Evolutionary conservation across 2,797 vertebrate genomes (phyloP).

Genomic region (Pseudochromis fuscus): DNA sequence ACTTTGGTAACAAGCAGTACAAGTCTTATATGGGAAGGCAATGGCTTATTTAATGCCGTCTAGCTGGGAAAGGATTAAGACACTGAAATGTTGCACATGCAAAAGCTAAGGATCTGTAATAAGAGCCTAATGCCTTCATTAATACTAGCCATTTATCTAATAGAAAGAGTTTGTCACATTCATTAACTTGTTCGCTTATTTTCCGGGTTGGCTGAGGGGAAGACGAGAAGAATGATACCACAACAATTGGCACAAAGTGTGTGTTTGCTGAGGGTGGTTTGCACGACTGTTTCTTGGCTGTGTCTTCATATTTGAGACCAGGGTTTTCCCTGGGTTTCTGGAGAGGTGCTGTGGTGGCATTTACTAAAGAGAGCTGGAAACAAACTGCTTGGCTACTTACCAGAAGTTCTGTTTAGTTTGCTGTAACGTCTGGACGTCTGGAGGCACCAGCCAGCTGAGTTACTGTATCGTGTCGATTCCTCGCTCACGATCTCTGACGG

Average conservation of each 20-base stretch:
- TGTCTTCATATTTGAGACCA: neutral
- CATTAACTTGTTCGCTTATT: neutral
- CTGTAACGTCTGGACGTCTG: neutral
- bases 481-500: neutral
- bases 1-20: slow-evolving; percentile 18
- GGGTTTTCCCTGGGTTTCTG: neutral
- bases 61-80: neutral
- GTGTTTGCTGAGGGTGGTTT: neutral
- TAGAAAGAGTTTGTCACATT: neutral
- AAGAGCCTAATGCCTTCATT: neutral
- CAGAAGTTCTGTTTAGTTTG: neutral
- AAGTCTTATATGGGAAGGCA: neutral
- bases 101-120: slow-evolving; percentile 8
- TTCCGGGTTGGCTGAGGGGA: neutral
- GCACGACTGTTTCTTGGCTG: neutral
- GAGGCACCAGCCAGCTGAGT: neutral
- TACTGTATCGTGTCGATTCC: neutral
- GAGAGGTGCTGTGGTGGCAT: neutral
- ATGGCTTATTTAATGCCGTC: slow-evolving; percentile 3
- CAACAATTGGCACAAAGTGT: neutral
- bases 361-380: neutral
- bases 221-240: neutral
- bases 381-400: neutral
- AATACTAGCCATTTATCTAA: neutral
- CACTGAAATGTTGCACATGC: slow-evolving; percentile 14